Evolutionary conservation across 2,113 vertebrate species (phyloP).

Genomic region (Rhinolophus sinicus): DNA sequence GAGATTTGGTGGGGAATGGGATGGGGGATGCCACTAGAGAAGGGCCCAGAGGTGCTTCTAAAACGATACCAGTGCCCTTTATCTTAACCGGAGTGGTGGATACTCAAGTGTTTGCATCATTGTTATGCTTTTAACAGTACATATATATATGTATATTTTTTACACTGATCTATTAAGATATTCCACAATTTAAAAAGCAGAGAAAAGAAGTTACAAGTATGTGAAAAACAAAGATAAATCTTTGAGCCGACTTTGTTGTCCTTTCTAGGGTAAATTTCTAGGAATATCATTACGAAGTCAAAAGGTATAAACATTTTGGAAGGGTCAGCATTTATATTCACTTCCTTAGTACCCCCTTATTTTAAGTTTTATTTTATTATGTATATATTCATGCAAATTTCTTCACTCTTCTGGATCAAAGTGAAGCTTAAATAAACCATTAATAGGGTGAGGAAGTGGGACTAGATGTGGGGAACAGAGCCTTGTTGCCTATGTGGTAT

Average conservation of each 20-base stretch:
- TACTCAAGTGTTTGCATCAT: not conserved
- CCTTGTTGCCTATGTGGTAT: not conserved
- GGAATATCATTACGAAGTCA: not conserved
- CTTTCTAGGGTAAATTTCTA: constrained; percentile 40
- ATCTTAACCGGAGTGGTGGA: not conserved
- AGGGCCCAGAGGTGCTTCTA: not conserved
- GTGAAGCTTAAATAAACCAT: not conserved
- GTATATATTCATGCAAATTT: not conserved
- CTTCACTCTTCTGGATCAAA: not conserved
- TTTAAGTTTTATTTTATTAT: constrained; percentile 32
- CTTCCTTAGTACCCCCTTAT: not conserved
- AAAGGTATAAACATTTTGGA: constrained; percentile 5
- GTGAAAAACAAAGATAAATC: not conserved
- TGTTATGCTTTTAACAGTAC: not conserved
- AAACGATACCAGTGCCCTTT: not conserved
- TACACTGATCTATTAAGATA: not conserved
- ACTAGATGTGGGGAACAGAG: not conserved
- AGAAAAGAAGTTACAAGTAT: constrained; percentile 28
- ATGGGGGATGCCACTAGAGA: not conserved
- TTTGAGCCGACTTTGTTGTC: not conserved
- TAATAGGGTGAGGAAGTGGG: not conserved
- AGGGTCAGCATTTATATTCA: not conserved
- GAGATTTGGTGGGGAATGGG: not conserved
- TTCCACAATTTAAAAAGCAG: not conserved
- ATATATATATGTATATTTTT: not conserved